Evolutionary conservation across 2,888 invertebrate genomes (phyloP).

Genomic region (Cecidostiba fungosa): DNA sequence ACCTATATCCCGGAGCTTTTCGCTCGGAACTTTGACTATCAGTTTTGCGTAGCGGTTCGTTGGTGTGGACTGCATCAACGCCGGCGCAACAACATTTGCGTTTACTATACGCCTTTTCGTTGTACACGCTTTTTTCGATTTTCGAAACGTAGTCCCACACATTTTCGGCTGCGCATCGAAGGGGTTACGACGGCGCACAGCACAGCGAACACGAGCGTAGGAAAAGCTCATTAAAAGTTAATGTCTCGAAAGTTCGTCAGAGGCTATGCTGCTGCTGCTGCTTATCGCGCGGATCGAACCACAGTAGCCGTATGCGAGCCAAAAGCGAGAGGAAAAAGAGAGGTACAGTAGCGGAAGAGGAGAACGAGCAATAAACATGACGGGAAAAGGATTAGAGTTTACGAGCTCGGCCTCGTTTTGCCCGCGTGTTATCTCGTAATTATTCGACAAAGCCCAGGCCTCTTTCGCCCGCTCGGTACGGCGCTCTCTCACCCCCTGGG

Average conservation of each 20-base stretch:
- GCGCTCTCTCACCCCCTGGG: not conserved
- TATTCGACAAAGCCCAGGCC: conserved; percentile 58
- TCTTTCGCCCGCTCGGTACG: not conserved
- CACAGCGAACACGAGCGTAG: not conserved
- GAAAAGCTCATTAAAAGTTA: conserved; percentile 54
- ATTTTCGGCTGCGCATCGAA: not conserved
- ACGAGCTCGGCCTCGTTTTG: conserved; percentile 40
- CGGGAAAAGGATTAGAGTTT: conserved; percentile 59
- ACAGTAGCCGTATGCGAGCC: not conserved
- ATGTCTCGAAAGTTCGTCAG: conserved; percentile 34
- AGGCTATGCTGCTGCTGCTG: not conserved
- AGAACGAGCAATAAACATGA: conserved; percentile 54
- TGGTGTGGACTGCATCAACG: not conserved
- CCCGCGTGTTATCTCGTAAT: conserved; percentile 59
- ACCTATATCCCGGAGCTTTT: conserved; percentile 19
- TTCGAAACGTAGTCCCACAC: conserved; percentile 12
- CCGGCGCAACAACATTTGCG: conserved; percentile 4
- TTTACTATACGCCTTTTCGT: conserved; percentile 43
- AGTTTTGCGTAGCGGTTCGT: not conserved
- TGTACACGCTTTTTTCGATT: conserved; percentile 20
- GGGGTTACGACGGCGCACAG: not conserved
- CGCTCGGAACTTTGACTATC: conserved; percentile 16
- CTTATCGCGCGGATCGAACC: conserved; percentile 41
- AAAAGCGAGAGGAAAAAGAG: not conserved
- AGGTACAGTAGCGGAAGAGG: not conserved